phyloP scores from a whole-genome alignment of 2,888 invertebrate species.

The Pristionchus japonicus region DNA sequence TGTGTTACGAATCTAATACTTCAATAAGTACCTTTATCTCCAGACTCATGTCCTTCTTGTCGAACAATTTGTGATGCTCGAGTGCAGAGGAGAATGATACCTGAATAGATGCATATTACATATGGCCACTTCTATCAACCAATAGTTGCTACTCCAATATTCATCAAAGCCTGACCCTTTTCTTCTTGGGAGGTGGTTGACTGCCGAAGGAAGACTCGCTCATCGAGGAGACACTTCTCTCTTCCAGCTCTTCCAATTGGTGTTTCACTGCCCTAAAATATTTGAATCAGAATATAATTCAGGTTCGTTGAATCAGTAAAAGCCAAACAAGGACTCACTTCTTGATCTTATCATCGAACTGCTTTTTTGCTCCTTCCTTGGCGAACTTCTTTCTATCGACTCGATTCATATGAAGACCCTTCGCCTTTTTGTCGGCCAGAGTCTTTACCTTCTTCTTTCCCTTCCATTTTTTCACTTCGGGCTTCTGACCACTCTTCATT shows the following conservation, averaged over 20 bases:
- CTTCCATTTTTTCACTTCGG: constrained; percentile 57
- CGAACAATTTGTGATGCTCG: constrained; percentile 49
- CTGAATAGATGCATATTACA: constrained; percentile 26
- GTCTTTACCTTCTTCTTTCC: constrained; percentile 48
- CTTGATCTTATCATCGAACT: constrained; percentile 48
- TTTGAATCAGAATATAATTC: background rate
- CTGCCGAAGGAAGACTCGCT: constrained; percentile 64
- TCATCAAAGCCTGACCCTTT: constrained; percentile 55
- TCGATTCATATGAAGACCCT: constrained; percentile 61
- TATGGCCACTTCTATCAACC: no score
- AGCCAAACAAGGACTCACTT: background rate
- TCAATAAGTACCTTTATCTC: constrained; percentile 42
- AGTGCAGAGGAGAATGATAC: constrained; percentile 62
- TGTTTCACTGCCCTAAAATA: constrained; percentile 54
- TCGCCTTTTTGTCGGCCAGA: constrained; percentile 50
- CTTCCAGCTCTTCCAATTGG: constrained; percentile 56
- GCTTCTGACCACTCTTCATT: constrained; percentile 62
- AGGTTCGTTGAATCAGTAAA: background rate
- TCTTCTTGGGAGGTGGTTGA: constrained; percentile 58
- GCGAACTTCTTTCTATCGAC: constrained; percentile 60
- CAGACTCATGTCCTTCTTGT: constrained; percentile 43
- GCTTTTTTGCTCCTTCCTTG: constrained; percentile 58
- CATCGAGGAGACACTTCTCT: constrained; percentile 56
- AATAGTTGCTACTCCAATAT: no score
- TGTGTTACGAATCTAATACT: no score